Conservation (phyloP, 2,113 vertebrate species). For the Clarias magur region DNA sequence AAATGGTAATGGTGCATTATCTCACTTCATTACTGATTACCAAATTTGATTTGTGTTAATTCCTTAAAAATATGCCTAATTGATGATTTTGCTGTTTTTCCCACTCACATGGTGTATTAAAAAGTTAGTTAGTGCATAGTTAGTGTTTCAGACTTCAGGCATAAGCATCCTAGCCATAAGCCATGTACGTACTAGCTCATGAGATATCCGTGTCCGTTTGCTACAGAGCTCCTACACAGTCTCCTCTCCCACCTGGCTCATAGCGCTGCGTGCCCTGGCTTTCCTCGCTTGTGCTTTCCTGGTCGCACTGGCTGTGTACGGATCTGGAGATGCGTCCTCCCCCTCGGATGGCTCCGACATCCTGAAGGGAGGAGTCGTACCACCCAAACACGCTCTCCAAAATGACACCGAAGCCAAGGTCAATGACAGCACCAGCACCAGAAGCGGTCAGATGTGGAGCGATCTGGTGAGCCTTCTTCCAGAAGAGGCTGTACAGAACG, state of each 20-base stretch:
- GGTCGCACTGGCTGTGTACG: slow-evolving; percentile 69
- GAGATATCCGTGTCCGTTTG: slow-evolving; percentile 21
- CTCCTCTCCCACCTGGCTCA: slow-evolving; percentile 78
- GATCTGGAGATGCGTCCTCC: slow-evolving; percentile 60
- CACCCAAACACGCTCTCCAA: slow-evolving; percentile 47
- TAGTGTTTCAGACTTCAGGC: slow-evolving; percentile 2
- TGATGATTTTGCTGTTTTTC: not conserved
- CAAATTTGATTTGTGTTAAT: not conserved
- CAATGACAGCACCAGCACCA: slow-evolving; percentile 39
- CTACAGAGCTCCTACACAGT: slow-evolving; percentile 75
- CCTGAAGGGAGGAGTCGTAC: slow-evolving; percentile 56
- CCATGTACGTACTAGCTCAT: slow-evolving; percentile 14
- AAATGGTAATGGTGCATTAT: not conserved
- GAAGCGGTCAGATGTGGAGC: slow-evolving; percentile 66
- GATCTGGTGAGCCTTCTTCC: slow-evolving; percentile 78
- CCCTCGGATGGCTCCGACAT: slow-evolving; percentile 31
- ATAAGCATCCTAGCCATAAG: not conserved
- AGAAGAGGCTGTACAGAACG: slow-evolving; percentile 63
- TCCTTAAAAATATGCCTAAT: not conserved
- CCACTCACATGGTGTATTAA: not conserved
- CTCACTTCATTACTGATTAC: not conserved
- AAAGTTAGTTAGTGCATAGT: not conserved
- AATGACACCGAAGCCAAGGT: slow-evolving; percentile 54
- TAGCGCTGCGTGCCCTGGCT: slow-evolving; percentile 81
- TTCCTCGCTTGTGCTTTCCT: slow-evolving; percentile 85